Evolutionary conservation across 2,797 vertebrate species (phyloP).

Genomic region (Acanthurus lineatus): DNA sequence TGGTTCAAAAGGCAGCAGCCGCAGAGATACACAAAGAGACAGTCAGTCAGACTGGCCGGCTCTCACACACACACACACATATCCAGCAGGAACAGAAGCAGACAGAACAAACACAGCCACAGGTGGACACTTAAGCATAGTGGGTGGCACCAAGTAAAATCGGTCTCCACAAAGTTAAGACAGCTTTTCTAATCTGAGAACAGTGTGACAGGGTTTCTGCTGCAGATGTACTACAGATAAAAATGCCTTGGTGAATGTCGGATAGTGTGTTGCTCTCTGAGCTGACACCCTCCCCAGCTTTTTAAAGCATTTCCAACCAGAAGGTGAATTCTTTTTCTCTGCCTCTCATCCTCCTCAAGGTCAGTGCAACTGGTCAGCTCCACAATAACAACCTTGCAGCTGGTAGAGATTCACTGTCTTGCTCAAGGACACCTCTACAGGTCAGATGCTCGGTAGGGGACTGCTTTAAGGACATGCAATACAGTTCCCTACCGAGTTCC

Average conservation of each 20-base stretch:
- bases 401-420: slow-evolving; percentile 9
- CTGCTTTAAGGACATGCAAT: slow-evolving; percentile 8
- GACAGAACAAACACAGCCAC: slow-evolving; percentile 53
- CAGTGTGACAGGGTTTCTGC: slow-evolving; percentile 24
- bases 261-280: neutral
- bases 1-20: slow-evolving; percentile 52
- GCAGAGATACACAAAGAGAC: slow-evolving; percentile 47
- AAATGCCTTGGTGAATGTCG: neutral
- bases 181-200: slow-evolving; percentile 37
- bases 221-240: slow-evolving; percentile 7
- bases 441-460: slow-evolving; percentile 14
- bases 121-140: slow-evolving; percentile 55
- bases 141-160: slow-evolving; percentile 44
- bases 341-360: slow-evolving; percentile 8
- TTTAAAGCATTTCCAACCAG: slow-evolving; percentile 13
- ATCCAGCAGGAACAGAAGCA: slow-evolving; percentile 51
- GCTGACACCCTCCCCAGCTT: slow-evolving; percentile 4
- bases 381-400: slow-evolving; percentile 23
- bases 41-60: slow-evolving; percentile 49
- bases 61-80: slow-evolving; percentile 6
- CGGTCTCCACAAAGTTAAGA: slow-evolving; percentile 17
- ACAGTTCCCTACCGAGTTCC: slow-evolving; percentile 5
- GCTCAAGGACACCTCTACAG: slow-evolving; percentile 40
- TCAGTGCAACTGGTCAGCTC: slow-evolving; percentile 3
- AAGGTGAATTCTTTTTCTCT: neutral